Base-by-base conservation (phyloP, 2,113 vertebrate species). In the Nematolebias whitei region DNA sequence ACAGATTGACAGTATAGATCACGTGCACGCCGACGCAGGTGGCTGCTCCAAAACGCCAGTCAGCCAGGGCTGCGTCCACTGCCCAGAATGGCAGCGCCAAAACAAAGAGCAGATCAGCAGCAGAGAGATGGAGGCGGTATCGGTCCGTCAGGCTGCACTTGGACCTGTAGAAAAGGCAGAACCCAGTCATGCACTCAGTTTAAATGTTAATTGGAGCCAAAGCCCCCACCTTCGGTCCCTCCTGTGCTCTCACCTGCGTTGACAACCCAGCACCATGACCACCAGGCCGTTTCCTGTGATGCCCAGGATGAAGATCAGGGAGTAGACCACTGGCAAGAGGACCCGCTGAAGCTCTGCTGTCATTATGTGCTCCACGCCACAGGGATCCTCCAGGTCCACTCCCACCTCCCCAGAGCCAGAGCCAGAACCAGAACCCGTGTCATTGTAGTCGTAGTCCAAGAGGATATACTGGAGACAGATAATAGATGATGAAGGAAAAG, bases 61-160 rank as follows among this genome's bases (percentile, higher is more conserved):
- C 87, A 12, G 91, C 89, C 74, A 88, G 23, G 44, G 93, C 94
- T 0, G 96, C 95, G 47, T 99, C 95, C 59, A 95, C 95, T 0
- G 97, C 96, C 98, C 98, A 99, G 92, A 99, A 99, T 0, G 98
- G 98, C 67, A 99, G 91, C 0, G 95, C 95, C 85, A 99, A 87
- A 49, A 99, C 95, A 11, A 99, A 99, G 12, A 99, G 96, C 15
- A 99, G 94, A 58, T 99, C 98, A 0, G 98, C 98, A n/a, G 95
- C 96, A 0, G 96, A 99, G 24, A 99, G 94, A 63, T 99, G 98
- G 62, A 99, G 90, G 41, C 98, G 92, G 69, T 99, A 99, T 63
- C 96, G 94, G 88, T 99, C 98, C 0, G 97, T 99, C 92, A 99
- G 85, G 68, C 90, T 98, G 85, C 94, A 98, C 74, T 94, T 94